phyloP scores from a whole-genome alignment of 1,140 invertebrate species.

The Ceratina japonica region DNA sequence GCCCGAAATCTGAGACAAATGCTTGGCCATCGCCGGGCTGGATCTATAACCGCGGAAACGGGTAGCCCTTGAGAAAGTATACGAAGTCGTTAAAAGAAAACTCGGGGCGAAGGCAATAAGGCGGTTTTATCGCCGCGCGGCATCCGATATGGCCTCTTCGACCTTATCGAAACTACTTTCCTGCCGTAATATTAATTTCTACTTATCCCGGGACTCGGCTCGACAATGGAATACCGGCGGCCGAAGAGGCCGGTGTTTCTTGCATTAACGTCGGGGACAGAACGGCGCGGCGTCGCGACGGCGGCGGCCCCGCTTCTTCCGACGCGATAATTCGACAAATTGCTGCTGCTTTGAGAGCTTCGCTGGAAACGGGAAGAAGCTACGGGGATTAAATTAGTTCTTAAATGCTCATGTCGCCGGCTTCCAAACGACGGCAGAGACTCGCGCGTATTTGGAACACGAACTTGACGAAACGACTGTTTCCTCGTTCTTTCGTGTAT shows the following conservation, averaged over 20 bases:
- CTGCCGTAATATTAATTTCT: constrained; percentile 44
- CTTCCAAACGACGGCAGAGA: too few species aligned
- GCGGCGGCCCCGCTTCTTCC: constrained; percentile 18
- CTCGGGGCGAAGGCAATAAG: constrained; percentile 19
- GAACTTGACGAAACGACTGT: too few species aligned
- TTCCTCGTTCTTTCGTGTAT: too few species aligned
- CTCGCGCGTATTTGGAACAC: too few species aligned
- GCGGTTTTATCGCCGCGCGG: constrained; percentile 10
- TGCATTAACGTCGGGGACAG: constrained; percentile 46
- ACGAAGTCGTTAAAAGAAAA: constrained; percentile 34
- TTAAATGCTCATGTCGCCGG: not conserved
- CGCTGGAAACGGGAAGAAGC: not conserved
- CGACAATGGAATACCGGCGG: not conserved
- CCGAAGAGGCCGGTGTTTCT: too few species aligned
- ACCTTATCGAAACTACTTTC: constrained; percentile 29
- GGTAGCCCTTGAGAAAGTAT: not conserved
- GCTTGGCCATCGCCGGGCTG: not conserved
- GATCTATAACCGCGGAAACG: not conserved
- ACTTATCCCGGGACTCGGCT: constrained; percentile 1
- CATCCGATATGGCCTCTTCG: constrained; percentile 10
- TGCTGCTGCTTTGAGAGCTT: constrained; percentile 60
- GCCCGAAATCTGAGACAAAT: not conserved
- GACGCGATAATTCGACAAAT: constrained; percentile 63
- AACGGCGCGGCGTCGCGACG: too few species aligned
- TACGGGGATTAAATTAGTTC: not conserved